A percentile compares a stretch with the other conserved stretches of the same genome.
These are phyloP conservation scores for Burhinus oedicnemus DNA, from an alignment of 2,113 vertebrate species.

Conservation along the genomic window DNA sequence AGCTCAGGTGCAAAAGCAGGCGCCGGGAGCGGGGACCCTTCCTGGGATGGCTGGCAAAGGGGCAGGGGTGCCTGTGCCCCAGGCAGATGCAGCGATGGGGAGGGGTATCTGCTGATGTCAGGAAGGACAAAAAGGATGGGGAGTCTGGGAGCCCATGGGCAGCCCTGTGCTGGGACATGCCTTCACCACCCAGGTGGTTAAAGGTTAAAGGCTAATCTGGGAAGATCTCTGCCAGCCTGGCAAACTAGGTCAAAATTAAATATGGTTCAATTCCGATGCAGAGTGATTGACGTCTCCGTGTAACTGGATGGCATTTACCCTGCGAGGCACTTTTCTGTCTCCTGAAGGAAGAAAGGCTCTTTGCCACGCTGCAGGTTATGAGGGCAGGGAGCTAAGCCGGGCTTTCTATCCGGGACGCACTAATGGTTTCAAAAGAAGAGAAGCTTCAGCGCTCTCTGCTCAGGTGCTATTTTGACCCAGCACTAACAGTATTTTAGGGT, in stretches of 20 bases:
- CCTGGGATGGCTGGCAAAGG: neutral
- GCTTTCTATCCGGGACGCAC: neutral
- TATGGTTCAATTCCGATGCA: constrained; percentile 7
- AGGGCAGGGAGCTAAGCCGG: neutral
- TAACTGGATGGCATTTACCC: neutral
- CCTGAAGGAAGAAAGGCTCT: too few relatives aligned
- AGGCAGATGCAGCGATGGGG: accelerated
- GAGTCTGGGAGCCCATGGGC: accelerated
- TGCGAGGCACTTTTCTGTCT: neutral
- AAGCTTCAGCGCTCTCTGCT: neutral
- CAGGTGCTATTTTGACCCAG: neutral
- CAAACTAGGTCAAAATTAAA: constrained; percentile 73
- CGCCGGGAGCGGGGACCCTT: neutral
- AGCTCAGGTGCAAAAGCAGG: neutral
- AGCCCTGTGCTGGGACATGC: accelerated
- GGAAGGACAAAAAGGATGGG: accelerated
- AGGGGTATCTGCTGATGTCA: accelerated
- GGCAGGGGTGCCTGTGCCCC: neutral
- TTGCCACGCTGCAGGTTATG: neutral
- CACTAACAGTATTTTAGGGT: neutral
- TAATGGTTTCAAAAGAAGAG: neutral
- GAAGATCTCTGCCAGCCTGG: constrained; percentile 44
- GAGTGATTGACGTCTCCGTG: neutral
- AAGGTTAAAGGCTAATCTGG: neutral
- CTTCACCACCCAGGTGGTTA: neutral